Evolutionary conservation across 2,888 invertebrate species (phyloP), one percentile per base, ranked within the genome.

Genomic region (Chironomus tentans): DNA sequence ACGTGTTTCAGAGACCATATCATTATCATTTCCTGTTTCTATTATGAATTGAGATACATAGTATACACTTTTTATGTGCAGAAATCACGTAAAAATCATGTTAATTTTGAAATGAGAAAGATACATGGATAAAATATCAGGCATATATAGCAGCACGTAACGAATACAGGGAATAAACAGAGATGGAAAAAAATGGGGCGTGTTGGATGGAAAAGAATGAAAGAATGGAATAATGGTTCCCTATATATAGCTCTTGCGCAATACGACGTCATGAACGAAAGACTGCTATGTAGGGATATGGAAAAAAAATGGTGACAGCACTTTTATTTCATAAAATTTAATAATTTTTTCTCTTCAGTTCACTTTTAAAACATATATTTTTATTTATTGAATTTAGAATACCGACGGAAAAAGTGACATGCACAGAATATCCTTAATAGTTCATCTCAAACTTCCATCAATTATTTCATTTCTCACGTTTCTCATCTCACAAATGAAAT

Each of bases 31-130:
- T 70, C 65, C 65, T 65, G 65, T 24, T 65, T 65, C 65, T 65
- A 22, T 65, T 65, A 65, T 65, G 65, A 24, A 24, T 21, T 24
- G 65, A 56, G 56, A n/a, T 65, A 24, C 21, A 65, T 65, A 65
- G 3, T 21, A 24, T 13, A 2, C 10, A 21, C 22, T 21, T 24
- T 65, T n/a, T 22, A 7, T 65, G 38, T 24, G 65, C 56, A 56
- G 18, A 56, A 65, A 65, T 70, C 70, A 70, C 70, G 70, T 70
- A 70, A 47, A 70, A 70, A 70, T 70, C 15, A 24, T 70, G 70
- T 70, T 70, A 70, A 70, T 70, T 70, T 70, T 48, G 13, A 15
- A 65, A 65, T 65, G 62, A 62, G 22, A 62, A 22, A 22, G 62
- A 62, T 21, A 62, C 18, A 5, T 4, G 5, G 3, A 28, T 18